Evolutionary conservation across 2,888 invertebrate genomes (phyloP).

Genomic region (Scaptodrosophila latifasciaeformis): DNA sequence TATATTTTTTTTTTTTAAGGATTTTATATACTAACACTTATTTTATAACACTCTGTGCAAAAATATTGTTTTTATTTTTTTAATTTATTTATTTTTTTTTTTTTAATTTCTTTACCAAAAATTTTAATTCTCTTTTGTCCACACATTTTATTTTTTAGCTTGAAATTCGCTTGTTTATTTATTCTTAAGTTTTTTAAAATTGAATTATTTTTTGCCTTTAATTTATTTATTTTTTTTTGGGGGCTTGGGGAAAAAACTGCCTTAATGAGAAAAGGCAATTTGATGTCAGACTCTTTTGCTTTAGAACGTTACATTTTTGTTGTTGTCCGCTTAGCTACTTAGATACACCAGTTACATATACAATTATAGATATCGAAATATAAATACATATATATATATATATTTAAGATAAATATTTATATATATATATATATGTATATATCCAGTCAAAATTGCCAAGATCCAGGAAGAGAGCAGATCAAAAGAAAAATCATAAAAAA

Average conservation of each 20-base stretch:
- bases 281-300: slow-evolving; percentile 73
- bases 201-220: no score
- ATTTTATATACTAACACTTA: slow-evolving; percentile 62
- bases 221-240: no score
- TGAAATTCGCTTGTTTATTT: slow-evolving; percentile 2
- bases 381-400: slow-evolving; percentile 18
- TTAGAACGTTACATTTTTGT: slow-evolving; percentile 33
- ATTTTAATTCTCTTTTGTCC: neutral
- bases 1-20: no score
- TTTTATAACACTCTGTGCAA: slow-evolving; percentile 60
- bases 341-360: no score
- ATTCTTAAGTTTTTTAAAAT: slow-evolving; percentile 10
- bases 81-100: neutral
- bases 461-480: no score
- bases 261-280: slow-evolving; percentile 68
- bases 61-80: slow-evolving; percentile 35
- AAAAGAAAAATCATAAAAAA: neutral
- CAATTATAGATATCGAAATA: no score
- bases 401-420: neutral
- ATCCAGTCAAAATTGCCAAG: no score
- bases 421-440: no score
- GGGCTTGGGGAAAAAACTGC: slow-evolving; percentile 3
- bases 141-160: slow-evolving; percentile 16
- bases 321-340: slow-evolving; percentile 10
- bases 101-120: no score